Base-by-base conservation (phyloP, 2,113 vertebrate genomes). In the Trichechus manatus region DNA sequence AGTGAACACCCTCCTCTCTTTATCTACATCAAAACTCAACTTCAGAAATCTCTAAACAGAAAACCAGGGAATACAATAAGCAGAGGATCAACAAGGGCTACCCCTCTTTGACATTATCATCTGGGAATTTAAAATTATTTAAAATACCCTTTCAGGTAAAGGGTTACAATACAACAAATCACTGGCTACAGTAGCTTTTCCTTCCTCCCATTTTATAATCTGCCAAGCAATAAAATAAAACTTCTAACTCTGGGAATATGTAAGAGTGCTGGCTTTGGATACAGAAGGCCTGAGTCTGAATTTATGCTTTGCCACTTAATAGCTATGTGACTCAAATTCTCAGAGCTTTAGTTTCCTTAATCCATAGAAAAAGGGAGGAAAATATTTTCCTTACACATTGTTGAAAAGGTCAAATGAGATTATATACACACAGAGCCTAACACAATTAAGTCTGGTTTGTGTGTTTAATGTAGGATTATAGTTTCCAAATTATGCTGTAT, bases 111-210 rank as follows among this genome's bases (percentile, higher is more conserved):
- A 78, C 50, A 81, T 95, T 78, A 93, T n/a, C 9, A 96, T 44
- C 22, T 85, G 59, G 39, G 72, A 9, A 96, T 63, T 97, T 85
- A 33, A 94, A 92, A 89, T 27, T 8, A 96, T 63, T 97, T 85
- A 93, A 92, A 82, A 66, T 29, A 68, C 86, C n/a, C 27, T 97
- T 94, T 39, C 93, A 66, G 91, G 64, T 70, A 86, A 93, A 95
- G 31, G 17, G 63, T 85, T 59, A 94, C 13, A 77, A 91, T 25
- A 93, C 53, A 93, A 83, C 23, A 95, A 5, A 97, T 75, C 56
- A 94, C 25, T 36, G 50, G 22, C 70, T 91, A 85, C 10, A 79
- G 19, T 39, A 80, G 90, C 53, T 78, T 93, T 91, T 70, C 50
- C 56, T 92, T 94, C 31, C n/a, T 88, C n/a, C 22, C 53, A 33